Conservation (phyloP, 2,797 vertebrate species). For the Paramormyrops hopkinsi region DNA sequence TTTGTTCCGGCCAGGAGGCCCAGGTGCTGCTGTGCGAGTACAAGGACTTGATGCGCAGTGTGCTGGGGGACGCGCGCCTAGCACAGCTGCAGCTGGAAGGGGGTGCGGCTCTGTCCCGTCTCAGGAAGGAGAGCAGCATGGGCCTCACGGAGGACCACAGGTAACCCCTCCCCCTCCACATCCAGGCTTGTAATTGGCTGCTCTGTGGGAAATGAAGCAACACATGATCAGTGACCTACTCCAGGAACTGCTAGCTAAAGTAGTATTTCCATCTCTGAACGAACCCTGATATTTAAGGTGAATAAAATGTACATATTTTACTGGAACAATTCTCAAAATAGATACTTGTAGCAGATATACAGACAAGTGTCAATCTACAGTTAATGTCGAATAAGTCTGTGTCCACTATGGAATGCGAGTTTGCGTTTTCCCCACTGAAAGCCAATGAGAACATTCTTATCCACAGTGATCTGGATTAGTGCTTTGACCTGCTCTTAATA, state of each 20-base stretch:
- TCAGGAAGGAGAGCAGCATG: constrained; percentile 71
- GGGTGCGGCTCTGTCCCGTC: constrained; percentile 65
- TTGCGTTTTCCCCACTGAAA: background rate
- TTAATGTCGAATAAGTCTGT: background rate
- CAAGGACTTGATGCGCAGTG: constrained; percentile 67
- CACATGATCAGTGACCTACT: background rate
- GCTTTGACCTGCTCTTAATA: background rate
- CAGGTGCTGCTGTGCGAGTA: constrained; percentile 57
- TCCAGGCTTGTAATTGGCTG: background rate
- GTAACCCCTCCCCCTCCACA: constrained; percentile 46
- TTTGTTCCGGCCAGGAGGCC: constrained; percentile 62
- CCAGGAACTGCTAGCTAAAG: background rate
- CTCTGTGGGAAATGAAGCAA: background rate
- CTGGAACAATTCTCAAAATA: background rate
- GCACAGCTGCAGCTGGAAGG: constrained; percentile 79
- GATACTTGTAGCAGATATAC: background rate
- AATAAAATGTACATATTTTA: background rate
- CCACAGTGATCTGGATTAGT: background rate
- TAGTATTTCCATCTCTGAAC: background rate
- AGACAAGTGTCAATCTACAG: background rate
- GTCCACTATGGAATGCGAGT: background rate
- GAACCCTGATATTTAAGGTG: background rate
- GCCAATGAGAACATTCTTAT: background rate
- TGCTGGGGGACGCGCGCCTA: constrained; percentile 72
- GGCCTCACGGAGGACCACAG: constrained; percentile 64